These are phyloP conservation scores for Apamea monoglypha DNA, from an alignment of 2,888 invertebrate genomes.

Conservation along the genomic window DNA sequence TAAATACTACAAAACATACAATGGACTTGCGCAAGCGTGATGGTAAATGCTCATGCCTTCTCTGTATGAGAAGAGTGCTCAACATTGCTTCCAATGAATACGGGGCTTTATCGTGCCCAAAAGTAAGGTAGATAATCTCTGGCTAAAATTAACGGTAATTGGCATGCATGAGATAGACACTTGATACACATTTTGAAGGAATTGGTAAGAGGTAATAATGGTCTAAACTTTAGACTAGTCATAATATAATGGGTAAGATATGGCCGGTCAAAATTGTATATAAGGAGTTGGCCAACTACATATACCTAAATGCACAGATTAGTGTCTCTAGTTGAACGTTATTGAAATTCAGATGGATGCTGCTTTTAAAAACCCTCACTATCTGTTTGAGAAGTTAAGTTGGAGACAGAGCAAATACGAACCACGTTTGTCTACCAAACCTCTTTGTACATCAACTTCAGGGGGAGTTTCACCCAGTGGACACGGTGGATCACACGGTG, in stretches of 20 bases:
- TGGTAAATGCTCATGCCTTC: no score
- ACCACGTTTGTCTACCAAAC: no score
- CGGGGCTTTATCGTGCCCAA: background rate
- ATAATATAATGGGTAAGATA: background rate
- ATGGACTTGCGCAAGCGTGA: no score
- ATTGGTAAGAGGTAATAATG: background rate
- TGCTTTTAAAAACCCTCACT: no score
- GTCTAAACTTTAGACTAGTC: background rate
- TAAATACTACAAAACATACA: no score
- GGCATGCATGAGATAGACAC: background rate
- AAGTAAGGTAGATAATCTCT: constrained; percentile 12
- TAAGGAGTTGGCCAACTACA: background rate
- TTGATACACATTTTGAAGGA: constrained; percentile 10
- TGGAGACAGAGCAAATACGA: no score
- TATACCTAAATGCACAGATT: background rate
- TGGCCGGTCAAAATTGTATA: background rate
- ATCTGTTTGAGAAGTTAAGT: no score
- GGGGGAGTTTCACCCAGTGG: no score
- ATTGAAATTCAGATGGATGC: background rate
- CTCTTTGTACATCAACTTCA: no score
- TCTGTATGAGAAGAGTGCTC: no score
- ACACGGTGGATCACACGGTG: no score
- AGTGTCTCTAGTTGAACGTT: background rate
- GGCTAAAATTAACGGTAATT: constrained; percentile 14
- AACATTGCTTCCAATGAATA: background rate